Evolutionary conservation across 2,113 vertebrate genomes (phyloP), one percentile per base, ranked within the genome.

Genomic region (Chauna torquata): DNA sequence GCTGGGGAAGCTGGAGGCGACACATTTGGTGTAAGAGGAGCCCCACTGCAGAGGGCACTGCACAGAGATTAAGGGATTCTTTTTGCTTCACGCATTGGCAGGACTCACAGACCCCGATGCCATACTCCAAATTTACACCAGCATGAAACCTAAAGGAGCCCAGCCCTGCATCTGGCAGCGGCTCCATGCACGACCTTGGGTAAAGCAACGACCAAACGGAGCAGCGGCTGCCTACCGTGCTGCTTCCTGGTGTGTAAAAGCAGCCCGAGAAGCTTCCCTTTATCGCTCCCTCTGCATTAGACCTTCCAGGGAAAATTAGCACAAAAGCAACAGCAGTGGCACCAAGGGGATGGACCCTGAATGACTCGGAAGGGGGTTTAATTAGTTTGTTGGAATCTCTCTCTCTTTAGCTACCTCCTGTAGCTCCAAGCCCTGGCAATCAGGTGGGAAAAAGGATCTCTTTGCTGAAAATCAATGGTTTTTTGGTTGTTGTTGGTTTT

Each of bases 101-200:
- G 55, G 57, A 76, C 70, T 36, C 3, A 22, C 72, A 30, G 45
- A 25, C 12, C 52, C 32, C 38, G 6, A 42, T 3, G 42, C 14
- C 0, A 5, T 4, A 1, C 17, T 68, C 75, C 75, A 70, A 32
- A 32, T 0, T 6, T 9, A 16, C 2, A 0, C 8, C 49, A 68
- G 32, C 36, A 27, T 16, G 19, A 69, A 62, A 59, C 18, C 77
- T 8, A 6, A 27, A 27, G 75, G n/a, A 71, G 25, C 42, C 28
- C 0, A 0, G n/a, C 34, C 75, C 82, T 50, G 82, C 42, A 59
- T 79, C 79, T 45, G 36, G 68, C 34, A 61, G 58, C 2, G 36
- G 9, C 42, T 72, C 74, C 3, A 5, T 24, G 47, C 18, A 19
- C 2, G 5, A 44, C 58, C 34, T 3, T 19, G 65, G 65, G 47